phyloP scores from a whole-genome alignment of 2,888 invertebrate species.

The Hermaeophaga mercurialis region DNA sequence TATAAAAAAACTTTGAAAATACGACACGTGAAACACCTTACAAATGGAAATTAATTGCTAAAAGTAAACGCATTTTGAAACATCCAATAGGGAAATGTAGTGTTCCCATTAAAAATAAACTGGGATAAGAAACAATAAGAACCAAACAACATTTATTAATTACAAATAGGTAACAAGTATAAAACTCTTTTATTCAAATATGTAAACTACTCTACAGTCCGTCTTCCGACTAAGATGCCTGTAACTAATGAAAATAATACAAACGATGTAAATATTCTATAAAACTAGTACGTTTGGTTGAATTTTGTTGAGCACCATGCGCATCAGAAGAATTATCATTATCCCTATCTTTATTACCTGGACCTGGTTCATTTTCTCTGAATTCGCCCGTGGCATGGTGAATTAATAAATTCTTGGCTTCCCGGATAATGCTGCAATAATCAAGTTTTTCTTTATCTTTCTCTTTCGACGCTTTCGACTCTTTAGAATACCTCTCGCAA shows the following conservation, averaged over 20 bases:
- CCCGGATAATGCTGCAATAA: slow-evolving; percentile 37
- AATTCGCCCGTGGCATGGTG: slow-evolving; percentile 34
- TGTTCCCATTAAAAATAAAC: too few species aligned
- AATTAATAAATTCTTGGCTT: slow-evolving; percentile 33
- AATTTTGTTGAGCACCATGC: slow-evolving; percentile 43
- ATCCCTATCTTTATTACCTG: slow-evolving; percentile 22
- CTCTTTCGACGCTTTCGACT: slow-evolving; percentile 32
- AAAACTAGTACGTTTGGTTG: slow-evolving; percentile 53
- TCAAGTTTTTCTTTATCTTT: slow-evolving; percentile 40
- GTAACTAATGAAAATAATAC: slow-evolving; percentile 58
- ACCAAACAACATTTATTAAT: slow-evolving; percentile 19
- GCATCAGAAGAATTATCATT: slow-evolving; percentile 34
- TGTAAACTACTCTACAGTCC: slow-evolving; percentile 7
- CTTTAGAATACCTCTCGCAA: slow-evolving; percentile 37
- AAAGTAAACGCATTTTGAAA: too few species aligned
- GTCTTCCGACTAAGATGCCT: background rate
- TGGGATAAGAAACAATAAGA: background rate
- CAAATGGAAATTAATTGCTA: too few species aligned
- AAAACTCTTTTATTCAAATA: slow-evolving; percentile 9
- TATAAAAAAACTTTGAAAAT: too few species aligned
- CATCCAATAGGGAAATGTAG: too few species aligned
- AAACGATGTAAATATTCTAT: slow-evolving; percentile 65
- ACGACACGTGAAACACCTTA: too few species aligned
- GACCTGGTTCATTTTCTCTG: slow-evolving; percentile 9
- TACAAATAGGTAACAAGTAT: slow-evolving; percentile 10